Base-by-base conservation (phyloP, 2,888 invertebrate species). In the Perithous albicinctus region DNA sequence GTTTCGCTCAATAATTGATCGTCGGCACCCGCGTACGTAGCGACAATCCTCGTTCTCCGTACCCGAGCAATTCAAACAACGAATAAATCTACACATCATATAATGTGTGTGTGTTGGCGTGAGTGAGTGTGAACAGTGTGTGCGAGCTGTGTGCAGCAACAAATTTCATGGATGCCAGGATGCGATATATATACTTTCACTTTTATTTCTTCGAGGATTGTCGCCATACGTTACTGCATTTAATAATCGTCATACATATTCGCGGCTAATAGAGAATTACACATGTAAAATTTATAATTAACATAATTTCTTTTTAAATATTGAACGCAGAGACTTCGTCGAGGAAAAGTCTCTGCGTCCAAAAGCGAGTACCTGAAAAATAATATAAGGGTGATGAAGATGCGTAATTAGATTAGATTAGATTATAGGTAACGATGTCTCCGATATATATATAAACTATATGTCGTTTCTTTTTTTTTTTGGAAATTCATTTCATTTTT, bases 401-500 rank as follows among this genome's bases (percentile, higher is more conserved):
- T 78, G 56, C 70, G 70, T 38, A 54, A 26, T 70, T 29, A 70
- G 72, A 72, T 72, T 64, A 74, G 43, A 80, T 78, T 83, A 76
- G 67, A 83, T 76, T 73, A 61, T 48, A 80, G 73, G 51, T 63
- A 77, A 83, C 76, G 81, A 78, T 80, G 81, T 76, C 70, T 78
- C 46, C 56, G 75, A 75, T 63, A 69, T 72, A 69, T 69, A 66
- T 64, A 81, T 74, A 76, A 77, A 75, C 29, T 70, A 64, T 77
- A 77, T 76, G 66, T 72, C 48, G 46, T 61, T 32, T 5, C n/a
- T n/a, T 54, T 46, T 66, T 10, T 41, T 29, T 6, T 54, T 81
- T 84, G 61, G 85, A 84, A 85, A 82, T 80, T 90, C 89, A 86
- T 86, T 69, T 80, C 77, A 80, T 80, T 54, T 78, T 74, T 73